Evolutionary conservation across 2,888 invertebrate genomes (phyloP).

Genomic region (Rambutsinella grinnellia): DNA sequence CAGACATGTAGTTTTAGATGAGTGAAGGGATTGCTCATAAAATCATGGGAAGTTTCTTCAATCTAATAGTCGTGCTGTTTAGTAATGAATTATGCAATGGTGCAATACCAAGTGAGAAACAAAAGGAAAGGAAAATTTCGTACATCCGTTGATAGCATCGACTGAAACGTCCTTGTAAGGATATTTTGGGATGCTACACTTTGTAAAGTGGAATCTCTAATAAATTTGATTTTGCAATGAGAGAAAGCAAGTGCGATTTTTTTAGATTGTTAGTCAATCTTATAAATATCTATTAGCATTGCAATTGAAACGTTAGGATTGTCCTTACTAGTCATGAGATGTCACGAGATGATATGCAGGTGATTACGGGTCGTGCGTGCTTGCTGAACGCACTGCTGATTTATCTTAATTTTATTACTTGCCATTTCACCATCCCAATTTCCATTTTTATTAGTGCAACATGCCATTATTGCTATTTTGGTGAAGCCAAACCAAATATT

Average conservation of each 20-base stretch:
- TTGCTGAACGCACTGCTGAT: not conserved
- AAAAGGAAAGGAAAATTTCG: not conserved
- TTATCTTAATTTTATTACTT: not conserved
- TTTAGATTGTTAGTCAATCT: slow-evolving; percentile 11
- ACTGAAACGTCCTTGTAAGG: slow-evolving; percentile 31
- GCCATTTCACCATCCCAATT: too few species aligned
- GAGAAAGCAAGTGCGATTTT: slow-evolving; percentile 31
- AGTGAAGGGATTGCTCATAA: not conserved
- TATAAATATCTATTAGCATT: not conserved
- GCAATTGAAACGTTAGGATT: too few species aligned
- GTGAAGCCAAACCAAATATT: too few species aligned
- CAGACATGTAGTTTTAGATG: too few species aligned
- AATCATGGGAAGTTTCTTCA: not conserved
- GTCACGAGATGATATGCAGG: not conserved
- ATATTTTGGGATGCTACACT: slow-evolving; percentile 8
- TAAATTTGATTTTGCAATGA: slow-evolving; percentile 29
- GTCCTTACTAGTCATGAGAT: too few species aligned
- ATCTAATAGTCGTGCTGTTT: not conserved
- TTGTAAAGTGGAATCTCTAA: slow-evolving; percentile 14
- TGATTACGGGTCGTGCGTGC: not conserved
- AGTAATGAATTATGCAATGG: not conserved
- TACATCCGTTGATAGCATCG: not conserved
- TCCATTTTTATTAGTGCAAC: too few species aligned
- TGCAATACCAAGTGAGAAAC: too few species aligned
- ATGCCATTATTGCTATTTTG: too few species aligned